phyloP scores from a whole-genome alignment of 2,113 vertebrate species.

The Melanotaenia duboulayi region DNA sequence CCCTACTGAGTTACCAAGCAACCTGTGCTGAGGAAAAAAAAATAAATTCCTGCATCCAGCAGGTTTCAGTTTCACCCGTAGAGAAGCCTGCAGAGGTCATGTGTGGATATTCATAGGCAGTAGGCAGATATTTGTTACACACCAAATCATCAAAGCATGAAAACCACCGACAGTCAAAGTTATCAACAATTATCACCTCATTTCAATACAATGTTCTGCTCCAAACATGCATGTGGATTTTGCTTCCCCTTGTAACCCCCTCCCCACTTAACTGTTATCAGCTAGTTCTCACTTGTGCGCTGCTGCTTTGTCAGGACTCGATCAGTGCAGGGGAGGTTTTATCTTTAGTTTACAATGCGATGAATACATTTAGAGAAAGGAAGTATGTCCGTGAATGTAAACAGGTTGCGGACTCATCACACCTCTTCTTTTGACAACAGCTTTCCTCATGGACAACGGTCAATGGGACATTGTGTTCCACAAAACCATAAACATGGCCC shows the following conservation, averaged over 20 bases:
- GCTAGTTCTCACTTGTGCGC: not conserved
- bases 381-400: not conserved
- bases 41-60: conserved; percentile 11
- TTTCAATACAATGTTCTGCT: not conserved
- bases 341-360: too few relatives aligned
- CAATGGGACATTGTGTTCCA: too few relatives aligned
- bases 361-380: too few relatives aligned
- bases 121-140: not conserved
- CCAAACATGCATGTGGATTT: not conserved
- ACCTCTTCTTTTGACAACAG: too few relatives aligned
- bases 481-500: too few relatives aligned
- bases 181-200: not conserved
- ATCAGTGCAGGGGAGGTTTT: not conserved
- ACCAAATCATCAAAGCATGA: not conserved
- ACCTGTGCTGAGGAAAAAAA: too few relatives aligned
- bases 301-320: not conserved
- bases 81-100: not conserved
- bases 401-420: not conserved
- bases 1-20: too few relatives aligned
- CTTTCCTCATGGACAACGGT: too few relatives aligned
- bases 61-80: not conserved
- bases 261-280: not conserved
- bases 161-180: not conserved
- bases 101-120: not conserved
- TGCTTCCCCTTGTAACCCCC: not conserved